Percentiles rank a stretch among this genome's conserved stretches.
phyloP scores from a whole-genome alignment of 2,797 vertebrate genomes.

The Rhinophrynus dorsalis region DNA sequence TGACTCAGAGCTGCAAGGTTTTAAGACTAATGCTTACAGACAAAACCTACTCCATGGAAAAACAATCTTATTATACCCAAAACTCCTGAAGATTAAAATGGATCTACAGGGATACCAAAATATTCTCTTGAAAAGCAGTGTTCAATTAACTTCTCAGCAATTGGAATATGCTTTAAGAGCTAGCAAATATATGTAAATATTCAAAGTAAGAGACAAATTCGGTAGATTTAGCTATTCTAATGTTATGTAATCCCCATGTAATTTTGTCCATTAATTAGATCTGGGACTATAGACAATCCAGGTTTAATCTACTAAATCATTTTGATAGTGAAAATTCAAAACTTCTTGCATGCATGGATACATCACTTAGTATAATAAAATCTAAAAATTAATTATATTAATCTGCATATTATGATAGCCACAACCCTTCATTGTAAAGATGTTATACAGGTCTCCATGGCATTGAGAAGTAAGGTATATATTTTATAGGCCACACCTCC shows the following conservation, averaged over 20 bases:
- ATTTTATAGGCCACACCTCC: no score
- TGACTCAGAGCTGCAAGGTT: neutral
- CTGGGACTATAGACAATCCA: conserved; percentile 44
- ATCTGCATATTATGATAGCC: no score
- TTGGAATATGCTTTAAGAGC: conserved; percentile 50
- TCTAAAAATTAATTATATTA: no score
- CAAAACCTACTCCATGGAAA: neutral
- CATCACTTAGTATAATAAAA: no score
- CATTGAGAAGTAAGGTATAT: no score
- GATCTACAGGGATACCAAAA: neutral
- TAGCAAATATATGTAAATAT: conserved; percentile 53
- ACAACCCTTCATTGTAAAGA: no score
- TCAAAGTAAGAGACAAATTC: conserved; percentile 53
- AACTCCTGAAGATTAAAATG: conserved; percentile 4
- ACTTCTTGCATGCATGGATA: no score
- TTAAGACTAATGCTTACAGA: neutral
- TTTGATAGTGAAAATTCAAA: conserved; percentile 49
- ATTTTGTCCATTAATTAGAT: conserved; percentile 64
- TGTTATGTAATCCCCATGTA: conserved; percentile 59
- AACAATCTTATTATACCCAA: neutral
- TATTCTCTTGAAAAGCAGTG: conserved; percentile 29
- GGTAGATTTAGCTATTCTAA: conserved; percentile 54
- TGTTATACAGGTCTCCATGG: no score
- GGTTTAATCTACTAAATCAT: conserved; percentile 59
- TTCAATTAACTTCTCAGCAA: conserved; percentile 48